Base-by-base conservation (phyloP, 2,797 vertebrate species). In the Cheracebus regulus region DNA sequence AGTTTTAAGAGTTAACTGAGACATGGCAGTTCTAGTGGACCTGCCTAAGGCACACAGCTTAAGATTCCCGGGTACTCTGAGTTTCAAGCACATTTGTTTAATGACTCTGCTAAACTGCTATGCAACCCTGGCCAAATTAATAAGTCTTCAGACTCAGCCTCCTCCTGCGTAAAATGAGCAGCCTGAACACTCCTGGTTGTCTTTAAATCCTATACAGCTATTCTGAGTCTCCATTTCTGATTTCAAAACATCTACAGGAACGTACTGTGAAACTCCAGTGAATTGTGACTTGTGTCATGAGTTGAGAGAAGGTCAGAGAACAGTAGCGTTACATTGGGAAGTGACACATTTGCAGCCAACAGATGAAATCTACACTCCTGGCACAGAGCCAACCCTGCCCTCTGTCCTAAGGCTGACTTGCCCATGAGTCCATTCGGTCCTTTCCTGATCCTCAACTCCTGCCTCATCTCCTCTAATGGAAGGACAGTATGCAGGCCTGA, bases 171-270 rank as follows among this genome's bases (percentile, higher is more conserved):
- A 44, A 84, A 92, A 86, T 44, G n/a, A 96, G 85, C 87, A 87
- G 41, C 1, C 33, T 57, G n/a, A 72, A 61, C n/a, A 70, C 64
- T 58, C 15, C 17, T 12, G n/a, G 52, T 46, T 78, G 19, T 58
- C 70, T 90, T 83, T 55, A 75, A 95, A 55, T 79, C 2, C 57
- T 55, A 19, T 24, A 36, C 1, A 90, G 55, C 61, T 89, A n/a
- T 64, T 70, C 58, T 41, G 50, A 58, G 39, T 76, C 48, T 85
- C 44, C 0, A 1, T 24, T 89, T 92, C 80, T 72, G 78, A 64
- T 90, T 50, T 39, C 55, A 90, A 92, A 92, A 92, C 44, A 94
- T 72, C 57, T 64, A 84, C 46, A 82, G 67, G 95, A 92, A 93
- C 0, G 26, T 36, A 84, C 48, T 52, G 55, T 73, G 73, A 88